These are phyloP conservation scores for Daphoenositta chrysoptera DNA, from an alignment of 2,113 vertebrate species.

Conservation along the genomic window DNA sequence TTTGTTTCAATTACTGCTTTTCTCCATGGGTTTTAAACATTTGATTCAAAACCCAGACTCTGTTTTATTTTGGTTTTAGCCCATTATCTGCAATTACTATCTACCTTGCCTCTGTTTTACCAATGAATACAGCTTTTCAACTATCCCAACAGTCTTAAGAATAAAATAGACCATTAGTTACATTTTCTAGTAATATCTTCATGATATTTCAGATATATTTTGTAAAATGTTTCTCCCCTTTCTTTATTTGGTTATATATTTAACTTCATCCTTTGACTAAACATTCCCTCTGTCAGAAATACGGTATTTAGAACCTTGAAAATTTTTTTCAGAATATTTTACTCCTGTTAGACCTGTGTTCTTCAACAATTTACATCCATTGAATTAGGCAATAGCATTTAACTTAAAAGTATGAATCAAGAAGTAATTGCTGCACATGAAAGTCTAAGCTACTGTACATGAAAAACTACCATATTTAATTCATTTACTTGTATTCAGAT, in stretches of 20 bases:
- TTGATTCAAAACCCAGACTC: constrained; percentile 41
- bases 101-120: constrained; percentile 12
- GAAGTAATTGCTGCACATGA: not conserved
- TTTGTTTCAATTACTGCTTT: constrained; percentile 70
- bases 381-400: not conserved
- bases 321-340: not conserved
- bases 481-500: not conserved
- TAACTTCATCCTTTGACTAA: not conserved
- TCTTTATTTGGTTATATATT: not conserved
- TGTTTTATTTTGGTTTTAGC: constrained; percentile 33
- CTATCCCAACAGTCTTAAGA: not conserved
- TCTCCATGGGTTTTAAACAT: constrained; percentile 47
- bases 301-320: not conserved
- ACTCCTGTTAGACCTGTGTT: not conserved
- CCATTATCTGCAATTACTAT: constrained; percentile 25
- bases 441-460: not conserved
- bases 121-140: not conserved
- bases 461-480: not conserved
- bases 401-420: not conserved
- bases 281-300: not conserved
- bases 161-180: not conserved
- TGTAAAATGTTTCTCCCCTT: not conserved
- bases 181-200: not conserved
- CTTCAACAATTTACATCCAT: not conserved
- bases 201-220: not conserved